phyloP scores from a whole-genome alignment of 2,888 invertebrate species.

The Trichogramma evanescens region DNA sequence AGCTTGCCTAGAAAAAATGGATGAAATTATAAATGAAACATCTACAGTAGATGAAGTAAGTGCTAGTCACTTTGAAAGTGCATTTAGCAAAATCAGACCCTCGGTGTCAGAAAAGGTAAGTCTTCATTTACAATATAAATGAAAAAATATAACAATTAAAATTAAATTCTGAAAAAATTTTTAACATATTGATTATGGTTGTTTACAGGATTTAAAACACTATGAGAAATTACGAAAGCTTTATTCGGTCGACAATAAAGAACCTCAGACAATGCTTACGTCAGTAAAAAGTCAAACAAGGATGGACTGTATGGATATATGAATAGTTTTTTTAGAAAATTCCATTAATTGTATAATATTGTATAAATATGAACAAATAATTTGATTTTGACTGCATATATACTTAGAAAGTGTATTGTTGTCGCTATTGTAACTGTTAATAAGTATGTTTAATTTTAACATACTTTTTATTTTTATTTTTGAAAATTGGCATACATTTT shows the following conservation, averaged over 20 bases:
- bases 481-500: no score
- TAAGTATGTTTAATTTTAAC: no score
- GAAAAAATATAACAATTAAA: neutral
- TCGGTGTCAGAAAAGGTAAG: slow-evolving; percentile 72
- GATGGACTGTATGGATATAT: no score
- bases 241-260: slow-evolving; percentile 52
- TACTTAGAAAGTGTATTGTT: no score
- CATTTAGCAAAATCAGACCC: slow-evolving; percentile 73
- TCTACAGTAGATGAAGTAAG: slow-evolving; percentile 48
- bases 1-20: slow-evolving; percentile 74
- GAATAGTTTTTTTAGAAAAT: no score
- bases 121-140: neutral
- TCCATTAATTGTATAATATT: no score
- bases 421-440: no score
- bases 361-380: no score
- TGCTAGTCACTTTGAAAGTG: slow-evolving; percentile 70
- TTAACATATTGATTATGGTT: neutral
- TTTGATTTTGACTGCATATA: no score
- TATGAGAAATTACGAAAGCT: slow-evolving; percentile 68
- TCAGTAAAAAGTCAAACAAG: slow-evolving; percentile 47
- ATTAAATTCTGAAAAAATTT: neutral
- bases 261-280: slow-evolving; percentile 52
- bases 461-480: no score
- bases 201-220: slow-evolving; percentile 61
- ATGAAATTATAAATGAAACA: slow-evolving; percentile 62